Conservation (phyloP, 64 coral and sea anemone genomes). For the Exaiptasia diaphana region DNA sequence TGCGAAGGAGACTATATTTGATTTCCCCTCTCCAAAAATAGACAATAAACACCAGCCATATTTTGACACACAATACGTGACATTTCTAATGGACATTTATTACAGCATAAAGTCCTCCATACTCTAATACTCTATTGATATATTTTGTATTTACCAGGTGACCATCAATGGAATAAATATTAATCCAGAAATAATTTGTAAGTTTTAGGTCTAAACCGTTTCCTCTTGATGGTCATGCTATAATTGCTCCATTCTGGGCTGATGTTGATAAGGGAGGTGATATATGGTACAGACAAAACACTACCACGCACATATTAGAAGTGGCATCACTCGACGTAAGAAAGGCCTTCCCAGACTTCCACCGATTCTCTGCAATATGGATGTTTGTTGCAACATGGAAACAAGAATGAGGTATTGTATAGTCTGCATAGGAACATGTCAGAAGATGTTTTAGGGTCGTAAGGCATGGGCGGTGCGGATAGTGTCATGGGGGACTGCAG, state of each 20-base stretch:
- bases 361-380: slow-evolving; percentile 44
- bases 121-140: no score
- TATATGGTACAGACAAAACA: slow-evolving; percentile 61
- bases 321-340: slow-evolving; percentile 32
- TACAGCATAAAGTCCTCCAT: no score
- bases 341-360: slow-evolving; percentile 3
- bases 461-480: no score
- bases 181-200: slow-evolving; percentile 1
- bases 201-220: slow-evolving; percentile 49
- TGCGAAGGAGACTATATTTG: no score
- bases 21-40: no score
- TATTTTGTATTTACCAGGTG: no score
- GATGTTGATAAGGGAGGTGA: slow-evolving; percentile 49
- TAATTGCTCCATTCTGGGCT: slow-evolving; percentile 70
- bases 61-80: no score
- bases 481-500: no score
- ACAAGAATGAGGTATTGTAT: no score
- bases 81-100: no score
- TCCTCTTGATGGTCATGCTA: slow-evolving; percentile 19
- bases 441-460: not conserved
- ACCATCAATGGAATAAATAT: slow-evolving; percentile 55
- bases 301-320: slow-evolving; percentile 8
- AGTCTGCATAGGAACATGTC: not conserved
- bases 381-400: slow-evolving; percentile 54
- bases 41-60: no score